A percentile compares a stretch with the other conserved stretches of the same genome.
Conservation (phyloP, 1,140 invertebrate species). For the Papilio machaon region DNA sequence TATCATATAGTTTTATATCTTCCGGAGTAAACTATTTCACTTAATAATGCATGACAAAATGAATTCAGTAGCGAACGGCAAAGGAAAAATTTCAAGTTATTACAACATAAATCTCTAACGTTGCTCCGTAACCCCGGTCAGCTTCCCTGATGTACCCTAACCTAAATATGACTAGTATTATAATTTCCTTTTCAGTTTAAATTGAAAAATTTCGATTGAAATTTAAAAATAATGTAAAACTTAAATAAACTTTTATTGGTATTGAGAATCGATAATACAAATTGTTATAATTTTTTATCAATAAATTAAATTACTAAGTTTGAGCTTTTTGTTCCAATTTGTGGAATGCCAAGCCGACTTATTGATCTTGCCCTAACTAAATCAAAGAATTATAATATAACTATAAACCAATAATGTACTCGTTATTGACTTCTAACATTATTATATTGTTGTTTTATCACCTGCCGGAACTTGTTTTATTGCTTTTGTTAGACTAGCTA, state of each 20-base stretch:
- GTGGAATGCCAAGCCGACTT: neutral
- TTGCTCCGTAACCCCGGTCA: slow-evolving; percentile 48
- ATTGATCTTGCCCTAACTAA: neutral
- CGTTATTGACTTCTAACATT: neutral
- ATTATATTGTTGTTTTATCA: slow-evolving; percentile 19
- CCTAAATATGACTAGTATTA: neutral
- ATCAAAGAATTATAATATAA: neutral
- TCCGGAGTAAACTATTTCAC: slow-evolving; percentile 43
- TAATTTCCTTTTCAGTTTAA: neutral
- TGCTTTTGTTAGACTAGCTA: slow-evolving; percentile 8
- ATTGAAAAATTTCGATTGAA: neutral
- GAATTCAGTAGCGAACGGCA: slow-evolving; percentile 71
- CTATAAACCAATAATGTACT: neutral
- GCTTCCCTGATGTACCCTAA: slow-evolving; percentile 41
- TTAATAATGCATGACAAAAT: slow-evolving; percentile 74
- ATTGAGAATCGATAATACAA: no score
- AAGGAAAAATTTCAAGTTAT: slow-evolving; percentile 68
- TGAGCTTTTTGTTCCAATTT: neutral
- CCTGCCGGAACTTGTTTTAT: slow-evolving; percentile 17
- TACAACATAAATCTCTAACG: slow-evolving; percentile 74
- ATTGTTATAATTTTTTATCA: no score
- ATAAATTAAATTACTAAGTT: no score
- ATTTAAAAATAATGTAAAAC: no score
- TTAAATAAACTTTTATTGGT: no score
- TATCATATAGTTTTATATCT: slow-evolving; percentile 15